Evolutionary conservation across 2,113 vertebrate species (phyloP), one percentile per base, ranked within the genome.

Genomic region (Pluvianellus socialis): DNA sequence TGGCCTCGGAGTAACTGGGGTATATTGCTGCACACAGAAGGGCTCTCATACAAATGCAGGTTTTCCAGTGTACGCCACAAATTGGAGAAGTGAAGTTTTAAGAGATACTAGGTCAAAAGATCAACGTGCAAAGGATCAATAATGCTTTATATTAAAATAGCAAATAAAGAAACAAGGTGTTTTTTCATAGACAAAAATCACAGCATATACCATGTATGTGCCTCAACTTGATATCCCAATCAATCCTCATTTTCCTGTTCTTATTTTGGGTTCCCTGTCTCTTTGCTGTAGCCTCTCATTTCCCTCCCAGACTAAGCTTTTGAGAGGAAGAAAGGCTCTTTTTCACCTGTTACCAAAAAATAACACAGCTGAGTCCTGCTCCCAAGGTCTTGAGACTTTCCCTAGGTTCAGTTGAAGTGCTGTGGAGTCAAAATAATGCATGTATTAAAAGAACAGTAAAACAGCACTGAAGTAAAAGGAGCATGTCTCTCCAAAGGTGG

Each of bases 71-170:
- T 24, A 63, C 5, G 7, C 27, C 44, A 67, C 66, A 86, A 65
- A 88, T 32, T 1, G 15, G 59, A 88, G 52, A 77, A 56, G 27
- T 33, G 50, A 92, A 59, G 63, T 83, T 94, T 88, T 42, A 88
- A 65, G 49, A 92, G 58, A 79, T 26, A 44, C n/a, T 77, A 82
- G 47, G 92, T 71, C 75, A 88, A 86, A 95, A 90, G 71, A 75
- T 23, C 13, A 0, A 59, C 45, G 13, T 3, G 15, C 24, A 79
- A 65, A 86, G 27, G 81, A 81, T 84, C 40, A 70, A 67, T 79
- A 87, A 91, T 22, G 47, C 14, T 79, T 94, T 91, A 71, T 76
- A 74, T 62, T 92, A 91, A 86, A 90, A 73, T 6, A 87, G 8
- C 42, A 87, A 67, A 91, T 40, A 55, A 62, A 81, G 77, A 79